phyloP scores from a whole-genome alignment of 2,797 vertebrate species.

The Eptatretus atami region DNA sequence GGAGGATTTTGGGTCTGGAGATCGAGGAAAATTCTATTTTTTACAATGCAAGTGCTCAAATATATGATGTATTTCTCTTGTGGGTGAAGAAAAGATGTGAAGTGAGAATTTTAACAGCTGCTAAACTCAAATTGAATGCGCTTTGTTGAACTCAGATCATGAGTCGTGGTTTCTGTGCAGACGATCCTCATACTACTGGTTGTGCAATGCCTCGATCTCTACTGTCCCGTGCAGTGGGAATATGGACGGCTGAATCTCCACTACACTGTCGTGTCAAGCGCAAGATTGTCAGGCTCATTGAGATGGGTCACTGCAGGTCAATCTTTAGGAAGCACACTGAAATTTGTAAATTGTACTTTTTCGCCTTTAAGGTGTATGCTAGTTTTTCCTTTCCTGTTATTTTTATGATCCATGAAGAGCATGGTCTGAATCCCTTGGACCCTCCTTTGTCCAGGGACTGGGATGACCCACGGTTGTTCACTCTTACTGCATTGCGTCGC shows the following conservation, averaged over 20 bases:
- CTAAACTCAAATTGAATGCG: neutral
- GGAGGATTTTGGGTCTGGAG: no score
- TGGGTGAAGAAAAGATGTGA: no score
- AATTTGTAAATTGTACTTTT: neutral
- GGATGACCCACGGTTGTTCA: constrained; percentile 91
- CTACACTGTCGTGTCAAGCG: constrained; percentile 80
- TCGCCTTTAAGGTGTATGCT: neutral
- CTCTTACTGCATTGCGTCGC: constrained; percentile 54
- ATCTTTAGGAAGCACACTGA: constrained; percentile 4
- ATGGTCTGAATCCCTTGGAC: neutral
- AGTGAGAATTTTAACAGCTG: no score
- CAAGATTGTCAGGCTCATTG: constrained; percentile 79
- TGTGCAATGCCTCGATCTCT: constrained; percentile 67
- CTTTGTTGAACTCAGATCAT: constrained; percentile 4
- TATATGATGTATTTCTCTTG: no score
- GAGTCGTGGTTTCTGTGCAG: constrained; percentile 13
- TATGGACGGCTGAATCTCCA: constrained; percentile 80
- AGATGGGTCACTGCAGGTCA: constrained; percentile 45
- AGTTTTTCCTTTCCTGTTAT: neutral
- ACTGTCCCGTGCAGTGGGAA: constrained; percentile 97
- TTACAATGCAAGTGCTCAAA: no score
- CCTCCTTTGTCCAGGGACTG: constrained; percentile 35
- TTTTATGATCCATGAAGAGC: neutral
- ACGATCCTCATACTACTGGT: constrained; percentile 90
- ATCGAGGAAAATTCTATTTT: no score